Base-by-base conservation (phyloP, 2,113 vertebrate species). In the Gnathonemus longibarbis region DNA sequence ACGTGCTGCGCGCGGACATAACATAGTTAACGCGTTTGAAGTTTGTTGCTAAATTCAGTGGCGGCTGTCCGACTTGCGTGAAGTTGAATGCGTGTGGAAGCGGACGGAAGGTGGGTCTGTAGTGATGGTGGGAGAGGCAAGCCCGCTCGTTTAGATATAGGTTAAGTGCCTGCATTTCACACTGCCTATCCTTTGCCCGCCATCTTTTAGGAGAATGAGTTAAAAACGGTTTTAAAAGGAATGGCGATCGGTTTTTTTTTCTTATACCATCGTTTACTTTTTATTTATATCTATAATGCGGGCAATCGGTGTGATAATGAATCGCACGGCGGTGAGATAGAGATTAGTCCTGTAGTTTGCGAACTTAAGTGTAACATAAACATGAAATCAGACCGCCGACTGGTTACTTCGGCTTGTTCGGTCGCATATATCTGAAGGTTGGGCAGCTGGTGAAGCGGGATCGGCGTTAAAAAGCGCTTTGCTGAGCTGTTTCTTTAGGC, bases 161-260 rank as follows among this genome's bases (percentile, higher is more conserved):
- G 88, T 48, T 48, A 48, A 89, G 90, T 74, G 52, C 52, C 58
- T 86, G 87, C 90, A 31, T 53, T 91, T 91, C 90, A 90, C 88
- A 24, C 87, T 62, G 89, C 91, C 86, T 90, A 74, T 89, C 91
- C 92, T 92, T 92, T 93, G 96, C 96, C 95, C 96, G 95, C 96
- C 95, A 96, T 96, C 95, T 96, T 96, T 95, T 92, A 91, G 89
- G 92, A 93, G 91, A 92, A 93, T 90, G 88, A 90, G 70, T 52
- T 48, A 48, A 84, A 84, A 46, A 84, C 8, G 17, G 39, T 8
- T 45, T 10, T 21, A 31, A 45, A 74, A 42, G 87, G 66, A 52
- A 77, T 77, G 84, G 58, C 27, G 52, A 52, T 90, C 52, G 86
- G 45, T 89, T 83, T 56, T 66, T 66, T 66, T 66, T 11, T 1